phyloP scores from a whole-genome alignment of 2,113 vertebrate genomes.

The Indicator indicator region DNA sequence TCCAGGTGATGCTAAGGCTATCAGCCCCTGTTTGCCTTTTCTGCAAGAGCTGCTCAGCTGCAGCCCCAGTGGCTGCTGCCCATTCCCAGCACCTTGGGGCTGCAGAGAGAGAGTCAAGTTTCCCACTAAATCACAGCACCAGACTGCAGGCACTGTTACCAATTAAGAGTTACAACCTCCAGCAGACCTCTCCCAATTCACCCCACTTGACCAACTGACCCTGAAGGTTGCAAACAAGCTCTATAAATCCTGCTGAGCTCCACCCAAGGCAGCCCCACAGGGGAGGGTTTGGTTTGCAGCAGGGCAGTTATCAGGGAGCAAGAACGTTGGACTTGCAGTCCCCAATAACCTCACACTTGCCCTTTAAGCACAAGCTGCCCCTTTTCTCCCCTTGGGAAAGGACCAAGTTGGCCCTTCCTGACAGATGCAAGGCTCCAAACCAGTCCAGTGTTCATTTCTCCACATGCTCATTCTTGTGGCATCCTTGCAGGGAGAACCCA shows the following conservation, averaged over 20 bases:
- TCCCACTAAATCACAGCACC: background rate
- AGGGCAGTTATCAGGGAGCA: background rate
- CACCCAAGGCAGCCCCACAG: background rate
- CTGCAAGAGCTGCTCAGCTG: background rate
- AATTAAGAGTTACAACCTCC: background rate
- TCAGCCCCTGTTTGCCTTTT: background rate
- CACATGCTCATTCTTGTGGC: fast-evolving
- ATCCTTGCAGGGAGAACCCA: background rate
- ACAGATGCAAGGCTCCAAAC: background rate
- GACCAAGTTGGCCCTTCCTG: background rate
- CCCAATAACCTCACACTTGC: background rate
- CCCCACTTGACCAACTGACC: constrained; percentile 58
- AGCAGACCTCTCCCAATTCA: background rate
- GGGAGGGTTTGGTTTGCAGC: background rate
- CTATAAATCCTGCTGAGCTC: constrained; percentile 17
- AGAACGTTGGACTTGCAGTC: background rate
- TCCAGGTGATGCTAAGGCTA: background rate
- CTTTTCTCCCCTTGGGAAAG: background rate
- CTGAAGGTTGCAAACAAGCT: background rate
- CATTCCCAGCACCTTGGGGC: background rate
- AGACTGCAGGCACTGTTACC: background rate
- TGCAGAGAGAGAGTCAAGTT: background rate
- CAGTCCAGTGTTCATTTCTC: background rate
- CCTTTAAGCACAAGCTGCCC: background rate
- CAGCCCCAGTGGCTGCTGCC: background rate